These are phyloP conservation scores for Smithornis capensis DNA, from an alignment of 2,113 vertebrate species.

Conservation along the genomic window DNA sequence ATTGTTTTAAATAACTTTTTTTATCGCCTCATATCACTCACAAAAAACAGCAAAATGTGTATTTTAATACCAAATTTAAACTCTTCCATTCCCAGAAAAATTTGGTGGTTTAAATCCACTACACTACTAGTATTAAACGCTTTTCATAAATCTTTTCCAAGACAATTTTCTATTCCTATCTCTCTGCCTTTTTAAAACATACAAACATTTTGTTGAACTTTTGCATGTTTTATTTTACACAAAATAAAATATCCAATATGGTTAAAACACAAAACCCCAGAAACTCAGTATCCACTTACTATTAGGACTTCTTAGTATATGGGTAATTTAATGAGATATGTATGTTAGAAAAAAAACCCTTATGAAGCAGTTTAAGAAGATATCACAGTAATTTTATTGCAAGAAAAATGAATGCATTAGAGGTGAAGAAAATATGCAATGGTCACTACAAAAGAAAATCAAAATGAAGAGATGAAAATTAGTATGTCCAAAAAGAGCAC, in stretches of 20 bases:
- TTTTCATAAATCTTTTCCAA: background rate
- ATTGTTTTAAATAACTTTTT: background rate
- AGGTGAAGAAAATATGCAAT: constrained; percentile 44
- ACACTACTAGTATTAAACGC: background rate
- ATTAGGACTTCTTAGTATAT: constrained; percentile 10
- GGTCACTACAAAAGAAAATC: constrained; percentile 51
- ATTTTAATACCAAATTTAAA: background rate
- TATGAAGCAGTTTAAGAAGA: constrained; percentile 28
- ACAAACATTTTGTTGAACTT: background rate
- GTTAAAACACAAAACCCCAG: background rate
- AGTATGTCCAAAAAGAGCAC: constrained; percentile 37
- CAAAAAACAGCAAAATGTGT: background rate
- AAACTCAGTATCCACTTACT: constrained; percentile 16
- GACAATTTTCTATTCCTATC: background rate
- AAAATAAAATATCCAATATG: background rate
- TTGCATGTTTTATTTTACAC: background rate
- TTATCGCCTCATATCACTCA: background rate
- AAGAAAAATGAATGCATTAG: constrained; percentile 41
- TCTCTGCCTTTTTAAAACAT: background rate
- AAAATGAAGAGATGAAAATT: constrained; percentile 56
- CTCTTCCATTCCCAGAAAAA: background rate
- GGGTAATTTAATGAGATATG: constrained; percentile 11
- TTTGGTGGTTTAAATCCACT: background rate
- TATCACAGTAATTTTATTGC: constrained; percentile 52
- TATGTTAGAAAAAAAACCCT: constrained; percentile 26